Evolutionary conservation across 2,888 invertebrate species (phyloP), one percentile per base, ranked within the genome.

Genomic region (Dynastes grantii): DNA sequence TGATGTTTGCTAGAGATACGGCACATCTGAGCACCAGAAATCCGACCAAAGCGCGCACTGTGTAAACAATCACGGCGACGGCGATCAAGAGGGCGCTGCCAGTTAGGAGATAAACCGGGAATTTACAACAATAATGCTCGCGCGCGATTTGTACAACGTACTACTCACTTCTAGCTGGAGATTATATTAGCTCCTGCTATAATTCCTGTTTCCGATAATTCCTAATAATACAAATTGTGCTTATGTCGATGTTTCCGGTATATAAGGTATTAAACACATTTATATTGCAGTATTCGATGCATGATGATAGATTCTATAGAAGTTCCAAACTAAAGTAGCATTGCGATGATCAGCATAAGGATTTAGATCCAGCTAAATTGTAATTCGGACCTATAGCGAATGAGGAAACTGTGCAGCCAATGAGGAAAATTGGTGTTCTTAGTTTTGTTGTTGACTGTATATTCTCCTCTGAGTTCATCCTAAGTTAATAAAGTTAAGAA

Each of bases 51-150:
- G 45, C 45, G 55, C 53, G 71, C 45, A 64, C 45, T 77, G 65
- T 78, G 82, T 83, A 85, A 85, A 85, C 84, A 85, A 84, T 84
- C 85, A 83, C 81, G 76, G 82, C 82, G 82, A 79, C 76, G 71
- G 79, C 77, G 79, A 78, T 81, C 81, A 76, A 71, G 79, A 80
- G 81, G 77, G 78, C 78, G 55, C 78, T 75, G 63, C 73, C 73
- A 61, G 55, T 55, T 58, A 16, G 22, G 37, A 71, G 73, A 75
- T 75, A 75, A 75, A 45, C 73, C 27, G 61, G 40, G 73, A 75
- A 75, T 75, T 75, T 75, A 75, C 45, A 71, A 71, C 71, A 75
- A 75, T 75, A 63, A 71, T 37, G 55, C 71, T 32, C 22, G 49
- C 45, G 61, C 45, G 45, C 45, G 61, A 75, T 75, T 75, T 63